phyloP scores from a whole-genome alignment of 2,113 vertebrate species.

The Columba janthina region DNA sequence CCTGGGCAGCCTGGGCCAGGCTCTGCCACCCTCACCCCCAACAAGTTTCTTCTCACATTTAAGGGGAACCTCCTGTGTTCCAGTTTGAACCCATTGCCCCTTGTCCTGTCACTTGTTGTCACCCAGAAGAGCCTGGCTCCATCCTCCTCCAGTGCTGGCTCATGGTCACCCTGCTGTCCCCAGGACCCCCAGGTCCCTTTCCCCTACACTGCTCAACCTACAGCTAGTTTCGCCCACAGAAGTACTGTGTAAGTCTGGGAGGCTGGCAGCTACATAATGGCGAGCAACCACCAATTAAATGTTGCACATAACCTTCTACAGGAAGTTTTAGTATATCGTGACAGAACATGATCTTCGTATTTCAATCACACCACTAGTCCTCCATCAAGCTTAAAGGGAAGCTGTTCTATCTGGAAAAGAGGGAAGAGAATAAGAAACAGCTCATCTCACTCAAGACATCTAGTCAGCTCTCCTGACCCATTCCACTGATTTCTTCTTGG shows the following conservation, averaged over 20 bases:
- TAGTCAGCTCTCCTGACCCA: not conserved
- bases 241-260: rapidly evolving
- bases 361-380: not conserved
- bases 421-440: not conserved
- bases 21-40: too few relatives aligned
- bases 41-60: too few relatives aligned
- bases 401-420: not conserved
- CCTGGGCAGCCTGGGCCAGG: too few relatives aligned
- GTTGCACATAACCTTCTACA: not conserved
- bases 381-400: not conserved
- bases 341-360: not conserved
- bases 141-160: too few relatives aligned
- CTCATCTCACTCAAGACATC: not conserved
- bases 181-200: too few relatives aligned
- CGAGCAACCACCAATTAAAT: not conserved
- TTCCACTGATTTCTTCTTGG: not conserved
- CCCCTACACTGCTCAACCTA: not conserved
- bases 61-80: too few relatives aligned
- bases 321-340: not conserved
- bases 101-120: too few relatives aligned
- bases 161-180: too few relatives aligned
- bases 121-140: too few relatives aligned
- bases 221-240: not conserved
- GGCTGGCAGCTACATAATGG: not conserved
- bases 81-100: too few relatives aligned